Base-by-base conservation (phyloP, 1,140 invertebrate genomes). In the Listronotus bonariensis region DNA sequence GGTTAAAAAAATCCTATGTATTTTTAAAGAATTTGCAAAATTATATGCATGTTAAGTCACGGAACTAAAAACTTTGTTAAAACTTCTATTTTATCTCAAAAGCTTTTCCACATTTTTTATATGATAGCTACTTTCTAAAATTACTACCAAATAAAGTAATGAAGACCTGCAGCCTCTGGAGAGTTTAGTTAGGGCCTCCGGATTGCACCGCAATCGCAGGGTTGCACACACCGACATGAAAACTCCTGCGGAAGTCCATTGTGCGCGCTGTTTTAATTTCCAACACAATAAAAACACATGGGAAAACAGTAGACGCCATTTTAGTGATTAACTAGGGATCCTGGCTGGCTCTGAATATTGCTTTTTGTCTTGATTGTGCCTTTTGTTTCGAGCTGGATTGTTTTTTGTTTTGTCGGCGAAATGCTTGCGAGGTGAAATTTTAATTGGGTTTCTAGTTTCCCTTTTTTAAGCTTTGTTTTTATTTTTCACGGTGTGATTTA, bases 281-380 rank as follows among this genome's bases (percentile, higher is more conserved):
- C 75, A 78, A 77, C 75, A 78, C 76, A 78, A 78, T 78, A 78
- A 78, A 78, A 78, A 78, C 77, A 78, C 77, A 78, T 78, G 77
- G 77, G 77, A 78, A 78, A 78, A 78, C 76, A 78, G 77, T 78
- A 76, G 77, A 78, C 76, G 77, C 77, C 77, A 77, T 77, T 78
- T 78, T 74, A 78, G 71, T 78, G 77, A 78, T 78, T 78, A 78
- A 78, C 77, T 77, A 70, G 77, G 76, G 77, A 77, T 77, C 73
- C 73, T 72, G 68, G 69, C 70, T 71, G 73, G 71, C 74, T 72
- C 69, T 68, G 70, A 68, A 70, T 75, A 76, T 77, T 71, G 75
- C 74, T 77, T 78, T 78, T 78, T 75, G 76, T 78, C 73, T 72
- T 72, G 73, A 76, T 77, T 77, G 76, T 77, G 72, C 63, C 69